Evolutionary conservation across 1,140 invertebrate species (phyloP).

Genomic region (Lepidurus arcticus): DNA sequence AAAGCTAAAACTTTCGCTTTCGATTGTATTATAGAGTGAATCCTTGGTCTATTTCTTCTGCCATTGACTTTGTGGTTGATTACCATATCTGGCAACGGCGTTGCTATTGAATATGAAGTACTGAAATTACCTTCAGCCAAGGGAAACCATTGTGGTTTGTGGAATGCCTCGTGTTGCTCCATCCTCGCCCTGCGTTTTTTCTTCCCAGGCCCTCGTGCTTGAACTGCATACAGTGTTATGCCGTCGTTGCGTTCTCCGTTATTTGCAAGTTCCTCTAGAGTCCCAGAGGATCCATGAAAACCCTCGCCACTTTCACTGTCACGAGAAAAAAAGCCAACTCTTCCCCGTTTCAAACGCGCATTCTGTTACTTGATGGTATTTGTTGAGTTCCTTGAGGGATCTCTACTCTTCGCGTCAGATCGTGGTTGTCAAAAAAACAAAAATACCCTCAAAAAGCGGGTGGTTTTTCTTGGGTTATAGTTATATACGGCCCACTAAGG

Average conservation of each 20-base stretch:
- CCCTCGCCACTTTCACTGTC: not conserved
- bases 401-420: too few relatives aligned
- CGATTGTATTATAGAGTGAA: not conserved
- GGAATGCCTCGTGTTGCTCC: not conserved
- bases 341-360: not conserved
- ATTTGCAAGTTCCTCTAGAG: not conserved
- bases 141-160: not conserved
- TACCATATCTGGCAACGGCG: not conserved
- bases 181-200: not conserved
- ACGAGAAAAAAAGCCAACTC: not conserved
- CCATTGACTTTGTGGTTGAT: not conserved
- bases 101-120: not conserved
- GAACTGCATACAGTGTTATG: not conserved
- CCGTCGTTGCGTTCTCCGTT: not conserved
- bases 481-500: not conserved
- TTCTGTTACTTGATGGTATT: not conserved
- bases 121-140: not conserved
- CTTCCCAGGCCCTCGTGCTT: slow-evolving; percentile 12
- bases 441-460: too few relatives aligned
- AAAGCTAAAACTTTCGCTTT: not conserved
- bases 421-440: too few relatives aligned
- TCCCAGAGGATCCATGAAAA: not conserved
- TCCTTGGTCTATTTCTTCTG: slow-evolving; percentile 2
- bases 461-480: too few relatives aligned
- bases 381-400: not conserved